phyloP scores from a whole-genome alignment of 1,140 invertebrate species.

The Drosophila tristis region DNA sequence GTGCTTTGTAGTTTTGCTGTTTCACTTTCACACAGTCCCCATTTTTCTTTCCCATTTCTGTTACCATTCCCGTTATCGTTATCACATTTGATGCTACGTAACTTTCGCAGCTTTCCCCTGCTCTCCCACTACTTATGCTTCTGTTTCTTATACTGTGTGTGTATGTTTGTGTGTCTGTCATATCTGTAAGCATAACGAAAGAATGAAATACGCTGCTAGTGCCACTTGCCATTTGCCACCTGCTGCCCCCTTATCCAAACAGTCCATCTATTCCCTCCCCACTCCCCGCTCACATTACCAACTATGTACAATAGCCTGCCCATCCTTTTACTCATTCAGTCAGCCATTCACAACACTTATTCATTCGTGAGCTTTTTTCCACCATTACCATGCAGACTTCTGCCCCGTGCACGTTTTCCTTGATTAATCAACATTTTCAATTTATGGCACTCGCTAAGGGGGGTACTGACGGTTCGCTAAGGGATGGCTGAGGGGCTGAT shows the following conservation, averaged over 20 bases:
- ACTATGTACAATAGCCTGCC: neutral
- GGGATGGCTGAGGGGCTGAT: neutral
- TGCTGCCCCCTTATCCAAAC: conserved; percentile 22
- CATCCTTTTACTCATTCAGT: conserved; percentile 27
- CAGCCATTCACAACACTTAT: conserved; percentile 51
- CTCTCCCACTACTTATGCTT: neutral
- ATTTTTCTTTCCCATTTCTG: too few relatives aligned
- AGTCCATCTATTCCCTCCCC: neutral
- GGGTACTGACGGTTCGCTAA: neutral
- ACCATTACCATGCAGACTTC: conserved; percentile 47
- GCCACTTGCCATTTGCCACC: conserved; percentile 48
- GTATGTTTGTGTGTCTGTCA: conserved; percentile 51
- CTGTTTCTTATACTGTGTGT: neutral
- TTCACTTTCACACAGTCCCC: too few relatives aligned
- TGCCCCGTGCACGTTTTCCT: conserved; percentile 50
- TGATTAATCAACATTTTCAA: conserved; percentile 81
- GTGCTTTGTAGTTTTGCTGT: neutral
- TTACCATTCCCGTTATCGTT: conserved; percentile 54
- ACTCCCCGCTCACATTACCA: too few relatives aligned
- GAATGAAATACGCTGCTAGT: conserved; percentile 32
- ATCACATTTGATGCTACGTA: conserved; percentile 68
- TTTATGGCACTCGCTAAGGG: conserved; percentile 66
- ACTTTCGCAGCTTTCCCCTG: conserved; percentile 27
- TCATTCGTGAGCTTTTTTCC: conserved; percentile 58
- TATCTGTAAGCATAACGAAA: conserved; percentile 70